phyloP scores from a whole-genome alignment of 2,888 invertebrate species.

The Agrenia bidenticulata region DNA sequence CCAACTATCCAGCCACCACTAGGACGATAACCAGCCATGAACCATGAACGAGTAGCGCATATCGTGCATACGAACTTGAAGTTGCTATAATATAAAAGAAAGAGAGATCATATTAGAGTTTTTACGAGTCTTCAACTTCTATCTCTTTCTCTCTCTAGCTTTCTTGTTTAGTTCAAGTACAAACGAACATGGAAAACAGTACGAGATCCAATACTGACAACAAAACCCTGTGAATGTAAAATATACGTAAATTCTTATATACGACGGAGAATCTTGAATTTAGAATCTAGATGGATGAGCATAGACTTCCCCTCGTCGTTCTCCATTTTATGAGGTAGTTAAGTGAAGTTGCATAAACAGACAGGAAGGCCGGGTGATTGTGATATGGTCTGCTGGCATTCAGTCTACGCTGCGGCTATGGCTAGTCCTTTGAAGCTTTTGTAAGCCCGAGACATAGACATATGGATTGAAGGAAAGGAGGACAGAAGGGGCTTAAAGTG shows the following conservation, averaged over 20 bases:
- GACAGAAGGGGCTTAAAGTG: slow-evolving; percentile 1
- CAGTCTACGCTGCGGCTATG: neutral
- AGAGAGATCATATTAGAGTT: slow-evolving; percentile 9
- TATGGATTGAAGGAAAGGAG: slow-evolving; percentile 4
- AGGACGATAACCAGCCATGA: no score
- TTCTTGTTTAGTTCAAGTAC: neutral
- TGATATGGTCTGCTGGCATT: neutral
- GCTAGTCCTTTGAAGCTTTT: neutral
- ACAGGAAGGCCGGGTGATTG: no score
- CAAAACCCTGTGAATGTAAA: no score
- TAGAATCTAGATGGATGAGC: no score
- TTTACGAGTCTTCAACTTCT: slow-evolving; percentile 13
- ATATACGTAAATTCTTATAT: no score
- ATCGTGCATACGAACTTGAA: neutral
- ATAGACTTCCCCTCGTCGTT: neutral
- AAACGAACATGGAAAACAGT: slow-evolving; percentile 2
- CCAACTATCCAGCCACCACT: no score
- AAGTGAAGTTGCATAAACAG: slow-evolving; percentile 6
- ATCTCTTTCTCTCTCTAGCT: neutral
- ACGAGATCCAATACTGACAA: neutral
- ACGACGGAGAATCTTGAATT: no score
- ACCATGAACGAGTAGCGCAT: neutral
- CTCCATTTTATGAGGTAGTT: slow-evolving; percentile 8
- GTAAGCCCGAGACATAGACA: neutral
- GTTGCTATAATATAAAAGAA: slow-evolving; percentile 1